Conservation (phyloP, 2,113 vertebrate genomes). For the Microtus ochrogaster region DNA sequence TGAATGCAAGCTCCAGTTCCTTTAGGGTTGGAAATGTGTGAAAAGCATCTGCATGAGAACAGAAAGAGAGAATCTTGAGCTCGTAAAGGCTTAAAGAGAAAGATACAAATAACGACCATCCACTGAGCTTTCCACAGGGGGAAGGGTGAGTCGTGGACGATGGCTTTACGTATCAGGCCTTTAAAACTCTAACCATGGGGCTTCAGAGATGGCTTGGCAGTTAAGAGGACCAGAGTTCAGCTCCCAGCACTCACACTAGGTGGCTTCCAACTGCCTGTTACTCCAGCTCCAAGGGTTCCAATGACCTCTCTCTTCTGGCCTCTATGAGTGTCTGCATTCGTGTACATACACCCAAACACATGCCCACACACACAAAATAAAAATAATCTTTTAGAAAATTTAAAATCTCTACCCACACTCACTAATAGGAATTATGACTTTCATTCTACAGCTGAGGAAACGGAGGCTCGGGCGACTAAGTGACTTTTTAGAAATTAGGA, state of each 20-base stretch:
- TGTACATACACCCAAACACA: neutral
- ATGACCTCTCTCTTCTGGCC: neutral
- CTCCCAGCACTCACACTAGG: neutral
- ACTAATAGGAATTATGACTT: neutral
- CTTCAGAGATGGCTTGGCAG: neutral
- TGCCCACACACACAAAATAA: neutral
- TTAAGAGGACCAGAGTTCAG: neutral
- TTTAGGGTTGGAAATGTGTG: slow-evolving; percentile 88
- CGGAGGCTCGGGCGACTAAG: neutral
- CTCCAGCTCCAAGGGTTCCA: neutral
- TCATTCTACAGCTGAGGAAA: neutral
- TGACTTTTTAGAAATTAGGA: slow-evolving; percentile 14
- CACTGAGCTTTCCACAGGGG: neutral
- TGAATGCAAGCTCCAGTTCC: slow-evolving; percentile 91
- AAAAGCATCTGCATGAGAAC: slow-evolving; percentile 86
- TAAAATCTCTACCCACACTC: neutral
- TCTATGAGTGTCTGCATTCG: neutral
- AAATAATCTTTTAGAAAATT: neutral
- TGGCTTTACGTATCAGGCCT: neutral
- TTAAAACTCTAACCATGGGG: neutral
- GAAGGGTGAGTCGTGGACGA: neutral
- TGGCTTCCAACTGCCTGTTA: neutral
- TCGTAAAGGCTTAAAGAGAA: slow-evolving; percentile 49
- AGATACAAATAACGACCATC: neutral
- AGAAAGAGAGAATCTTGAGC: slow-evolving; percentile 53